phyloP scores from a whole-genome alignment of 2,888 invertebrate species.

The Plutella xylostella region DNA sequence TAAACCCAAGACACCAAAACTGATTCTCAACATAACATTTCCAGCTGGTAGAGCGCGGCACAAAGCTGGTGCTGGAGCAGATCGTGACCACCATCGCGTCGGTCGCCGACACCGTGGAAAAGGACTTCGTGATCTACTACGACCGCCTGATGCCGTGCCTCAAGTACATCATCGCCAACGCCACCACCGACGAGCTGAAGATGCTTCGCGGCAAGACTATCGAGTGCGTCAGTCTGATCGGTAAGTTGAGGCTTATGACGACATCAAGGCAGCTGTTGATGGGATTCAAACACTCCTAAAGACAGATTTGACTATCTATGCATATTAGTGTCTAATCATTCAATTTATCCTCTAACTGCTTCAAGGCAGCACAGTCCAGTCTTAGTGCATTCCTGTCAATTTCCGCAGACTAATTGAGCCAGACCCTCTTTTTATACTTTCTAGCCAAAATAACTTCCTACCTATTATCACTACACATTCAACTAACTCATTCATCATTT shows the following conservation, averaged over 20 bases:
- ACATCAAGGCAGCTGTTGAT: no score
- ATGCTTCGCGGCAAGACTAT: slow-evolving; percentile 97
- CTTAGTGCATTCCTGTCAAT: background rate
- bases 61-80: slow-evolving; percentile 96
- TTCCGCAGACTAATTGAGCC: slow-evolving; percentile 11
- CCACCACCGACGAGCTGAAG: slow-evolving; percentile 87
- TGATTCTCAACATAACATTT: no score
- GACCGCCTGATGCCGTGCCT: slow-evolving; percentile 94
- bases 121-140: slow-evolving; percentile 95
- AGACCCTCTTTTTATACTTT: slow-evolving; percentile 5
- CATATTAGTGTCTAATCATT: no score
- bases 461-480: slow-evolving; percentile 8
- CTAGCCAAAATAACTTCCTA: no score
- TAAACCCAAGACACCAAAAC: no score
- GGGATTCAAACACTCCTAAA: no score
- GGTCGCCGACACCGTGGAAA: slow-evolving; percentile 97
- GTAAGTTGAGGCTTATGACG: slow-evolving; percentile 55
- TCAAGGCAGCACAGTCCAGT: no score
- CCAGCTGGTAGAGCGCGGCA: slow-evolving; percentile 90
- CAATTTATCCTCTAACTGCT: no score
- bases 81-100: slow-evolving; percentile 99
- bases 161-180: slow-evolving; percentile 97
- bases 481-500: slow-evolving; percentile 3
- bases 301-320: no score
- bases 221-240: slow-evolving; percentile 98